Evolutionary conservation across 2,797 vertebrate genomes (phyloP).

Genomic region (Acomys russatus): DNA sequence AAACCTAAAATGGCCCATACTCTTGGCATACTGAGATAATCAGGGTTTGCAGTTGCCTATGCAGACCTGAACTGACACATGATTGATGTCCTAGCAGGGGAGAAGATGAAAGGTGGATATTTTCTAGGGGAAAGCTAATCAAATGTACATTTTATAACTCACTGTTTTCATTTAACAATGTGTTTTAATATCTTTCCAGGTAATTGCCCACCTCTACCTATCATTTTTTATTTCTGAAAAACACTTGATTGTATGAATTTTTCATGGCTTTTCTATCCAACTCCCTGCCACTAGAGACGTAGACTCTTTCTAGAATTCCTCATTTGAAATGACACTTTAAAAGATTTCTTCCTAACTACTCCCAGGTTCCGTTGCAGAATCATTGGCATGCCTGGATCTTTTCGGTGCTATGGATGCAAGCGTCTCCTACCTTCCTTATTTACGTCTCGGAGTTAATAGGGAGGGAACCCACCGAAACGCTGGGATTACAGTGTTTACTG

Average conservation of each 20-base stretch:
- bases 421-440: not conserved
- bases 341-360: constrained; percentile 20
- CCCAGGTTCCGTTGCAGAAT: not conserved
- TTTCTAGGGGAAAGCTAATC: not conserved
- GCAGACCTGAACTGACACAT: not conserved
- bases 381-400: not conserved
- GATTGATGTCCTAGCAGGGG: not conserved
- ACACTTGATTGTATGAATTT: constrained; percentile 33
- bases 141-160: not conserved
- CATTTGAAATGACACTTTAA: constrained; percentile 24
- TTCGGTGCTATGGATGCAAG: not conserved
- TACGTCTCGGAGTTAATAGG: not conserved
- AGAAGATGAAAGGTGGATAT: not conserved
- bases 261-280: constrained; percentile 26
- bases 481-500: not conserved
- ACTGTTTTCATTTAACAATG: constrained; percentile 31
- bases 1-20: not conserved
- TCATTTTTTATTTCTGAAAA: constrained; percentile 35
- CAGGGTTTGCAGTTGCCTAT: not conserved
- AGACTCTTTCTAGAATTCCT: not conserved
- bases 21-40: not conserved
- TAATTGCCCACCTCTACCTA: not conserved
- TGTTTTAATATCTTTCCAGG: constrained; percentile 48
- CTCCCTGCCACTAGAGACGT: constrained; percentile 1
- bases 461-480: not conserved